These are phyloP conservation scores for Holacanthella duospinosa DNA, from an alignment of 2,888 invertebrate genomes.

Conservation along the genomic window DNA sequence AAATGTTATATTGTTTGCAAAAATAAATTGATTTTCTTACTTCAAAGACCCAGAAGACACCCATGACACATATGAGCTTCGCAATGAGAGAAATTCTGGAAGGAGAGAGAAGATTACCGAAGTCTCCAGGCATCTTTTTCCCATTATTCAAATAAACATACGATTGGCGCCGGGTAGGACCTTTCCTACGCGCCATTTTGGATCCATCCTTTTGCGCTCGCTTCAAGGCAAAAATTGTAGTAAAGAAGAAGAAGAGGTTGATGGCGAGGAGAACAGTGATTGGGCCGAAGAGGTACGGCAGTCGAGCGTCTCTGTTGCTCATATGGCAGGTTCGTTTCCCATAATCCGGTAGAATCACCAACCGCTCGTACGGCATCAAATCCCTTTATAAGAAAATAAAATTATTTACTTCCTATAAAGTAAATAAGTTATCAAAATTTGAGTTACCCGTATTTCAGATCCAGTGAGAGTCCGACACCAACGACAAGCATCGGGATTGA, in stretches of 20 bases:
- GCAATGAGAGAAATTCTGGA: constrained; percentile 26
- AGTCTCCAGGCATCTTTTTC: background rate
- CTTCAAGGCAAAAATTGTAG: constrained; percentile 28
- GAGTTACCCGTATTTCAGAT: background rate
- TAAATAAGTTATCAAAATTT: background rate
- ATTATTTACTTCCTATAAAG: background rate
- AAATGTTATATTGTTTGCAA: too few relatives aligned
- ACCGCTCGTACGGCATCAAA: background rate
- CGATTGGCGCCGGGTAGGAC: constrained; percentile 33
- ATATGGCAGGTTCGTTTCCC: constrained; percentile 25
- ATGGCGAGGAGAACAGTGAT: constrained; percentile 23
- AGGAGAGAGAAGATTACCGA: background rate
- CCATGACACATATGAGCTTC: constrained; percentile 34
- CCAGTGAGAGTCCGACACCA: background rate
- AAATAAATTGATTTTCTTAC: too few relatives aligned
- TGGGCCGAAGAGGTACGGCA: constrained; percentile 31
- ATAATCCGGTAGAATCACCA: constrained; percentile 22
- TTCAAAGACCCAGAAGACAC: constrained; percentile 33
- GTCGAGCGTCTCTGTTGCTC: constrained; percentile 19
- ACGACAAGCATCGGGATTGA: background rate
- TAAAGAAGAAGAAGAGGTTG: constrained; percentile 31
- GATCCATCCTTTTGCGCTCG: constrained; percentile 30
- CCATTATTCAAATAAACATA: too few relatives aligned
- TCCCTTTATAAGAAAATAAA: background rate
- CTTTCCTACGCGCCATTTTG: constrained; percentile 27